A percentile compares a stretch with the other conserved stretches of the same genome.
These are phyloP conservation scores for Myotis brandtii DNA, from an alignment of 2,113 vertebrate species.

Conservation along the genomic window DNA sequence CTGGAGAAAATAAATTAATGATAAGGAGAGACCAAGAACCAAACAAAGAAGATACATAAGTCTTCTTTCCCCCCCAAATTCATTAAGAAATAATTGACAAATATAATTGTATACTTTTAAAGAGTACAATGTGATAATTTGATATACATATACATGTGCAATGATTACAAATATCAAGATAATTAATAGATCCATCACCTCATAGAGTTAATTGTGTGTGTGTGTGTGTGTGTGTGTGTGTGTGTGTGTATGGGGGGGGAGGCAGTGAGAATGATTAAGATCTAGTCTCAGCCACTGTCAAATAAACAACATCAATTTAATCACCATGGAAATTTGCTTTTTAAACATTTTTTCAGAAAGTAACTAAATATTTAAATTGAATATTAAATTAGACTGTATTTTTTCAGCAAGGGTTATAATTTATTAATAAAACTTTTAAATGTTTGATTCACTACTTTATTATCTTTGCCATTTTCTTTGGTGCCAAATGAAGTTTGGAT, in stretches of 20 bases:
- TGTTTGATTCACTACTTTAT: constrained; percentile 2
- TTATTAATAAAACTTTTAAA: constrained; percentile 46
- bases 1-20: background rate
- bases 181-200: background rate
- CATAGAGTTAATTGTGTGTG: background rate
- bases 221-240: background rate
- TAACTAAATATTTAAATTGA: constrained; percentile 55
- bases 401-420: background rate
- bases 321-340: background rate
- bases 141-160: background rate
- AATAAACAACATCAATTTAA: background rate
- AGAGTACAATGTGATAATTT: background rate
- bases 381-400: background rate
- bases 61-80: background rate
- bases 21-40: background rate
- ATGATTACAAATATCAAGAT: background rate
- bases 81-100: background rate
- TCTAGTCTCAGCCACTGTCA: background rate
- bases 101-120: background rate
- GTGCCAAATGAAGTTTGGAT: background rate
- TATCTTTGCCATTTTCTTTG: constrained; percentile 26
- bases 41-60: background rate
- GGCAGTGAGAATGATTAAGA: background rate
- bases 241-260: too few species aligned
- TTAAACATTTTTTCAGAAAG: constrained; percentile 46